Base-by-base conservation (phyloP, 2,797 vertebrate species). In the Tadarida brasiliensis region DNA sequence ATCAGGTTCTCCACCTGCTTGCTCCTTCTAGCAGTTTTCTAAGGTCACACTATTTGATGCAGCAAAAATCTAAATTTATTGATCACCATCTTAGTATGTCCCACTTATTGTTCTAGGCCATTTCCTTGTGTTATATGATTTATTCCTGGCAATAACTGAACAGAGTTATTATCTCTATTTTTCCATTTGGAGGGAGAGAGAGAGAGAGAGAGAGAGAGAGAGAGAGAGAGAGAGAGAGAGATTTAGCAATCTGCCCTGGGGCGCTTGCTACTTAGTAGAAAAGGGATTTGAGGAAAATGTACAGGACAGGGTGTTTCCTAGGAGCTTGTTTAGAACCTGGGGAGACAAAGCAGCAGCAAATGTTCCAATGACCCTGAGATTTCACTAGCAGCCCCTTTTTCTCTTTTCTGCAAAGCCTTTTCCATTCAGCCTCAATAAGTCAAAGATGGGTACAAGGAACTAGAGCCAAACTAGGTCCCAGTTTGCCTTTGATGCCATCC, bases 91-190 rank as follows among this genome's bases (percentile, higher is more conserved):
- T 20, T 57, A 77, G 19, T 30, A 33, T 39, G 28, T 80, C 84
- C 39, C 7, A 63, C 5, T 28, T 91, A 59, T 57, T 39, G 4
- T 68, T 47, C n/a, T 14, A n/a, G 57, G n/a, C 10, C 17, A 47
- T 78, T 78, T 94, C 33, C n/a, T 93, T 65, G 49, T 11, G 47
- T 54, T 44, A 47, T n/a, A 39, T 63, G 24, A 47, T 59, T 83
- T 84, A 93, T 88, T 94, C 39, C 77, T 94, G 47, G 26, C 22
- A 88, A 84, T 70, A 94, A 91, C 44, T 68, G 67, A 83, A 77
- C 19, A 57, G 22, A 5, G 20, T 57, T 47, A 77, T 82, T 54
- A 61, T 59, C 22, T 80, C 39, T 80, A 14, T 67, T 93, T 87
- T 74, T 80, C 33, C 39, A 47, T 65, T 70, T 80, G 73, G 11